Evolutionary conservation across 2,113 vertebrate genomes (phyloP), one percentile per base, ranked within the genome.

Genomic region (Odontophorus gujanensis): DNA sequence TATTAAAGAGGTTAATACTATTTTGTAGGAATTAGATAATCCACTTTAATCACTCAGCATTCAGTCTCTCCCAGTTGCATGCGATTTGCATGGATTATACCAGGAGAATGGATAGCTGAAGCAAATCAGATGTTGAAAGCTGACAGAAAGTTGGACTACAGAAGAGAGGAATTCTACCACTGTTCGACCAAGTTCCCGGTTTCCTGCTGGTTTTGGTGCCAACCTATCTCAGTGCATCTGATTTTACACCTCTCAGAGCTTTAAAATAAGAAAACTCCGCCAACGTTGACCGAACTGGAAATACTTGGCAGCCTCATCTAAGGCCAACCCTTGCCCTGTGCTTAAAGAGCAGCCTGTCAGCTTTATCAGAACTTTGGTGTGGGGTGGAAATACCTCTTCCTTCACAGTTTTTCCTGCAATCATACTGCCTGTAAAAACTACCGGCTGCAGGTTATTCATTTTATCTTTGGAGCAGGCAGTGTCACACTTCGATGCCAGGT

Each of bases 331-430:
- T 48, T n/a, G 32, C 38, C 77, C 61, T 8, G 47, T 11, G 9
- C 26, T 53, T 57, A 1, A 21, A n/a, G 47, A 73, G 62, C 18
- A 6, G 34, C 40, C 47, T 22, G 43, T 45, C 53, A 36, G 15
- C 19, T 68, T 9, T 65, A 12, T 8, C n/a, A 77, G 93, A 59
- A 32, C 50, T 61, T 62, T 50, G 67, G 45, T 1, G 1, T 15
- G 21, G 47, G 25, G 12, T 2, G 9, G 68, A 50, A 34, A 24
- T 36, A 17, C 38, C 68, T 79, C 30, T 55, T 72, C 6, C 42
- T 24, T 28, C 1, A 0, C 7, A 24, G 17, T 19, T 0, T 7
- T 47, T 63, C 1, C n/a, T 1, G 13, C 32, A 25, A 34, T n/a
- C 21, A 2, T 1, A 14, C 3, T 4, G n/a, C 61, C 32, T 32